phyloP scores from a whole-genome alignment of 2,888 invertebrate genomes.

The Cinara cedri region DNA sequence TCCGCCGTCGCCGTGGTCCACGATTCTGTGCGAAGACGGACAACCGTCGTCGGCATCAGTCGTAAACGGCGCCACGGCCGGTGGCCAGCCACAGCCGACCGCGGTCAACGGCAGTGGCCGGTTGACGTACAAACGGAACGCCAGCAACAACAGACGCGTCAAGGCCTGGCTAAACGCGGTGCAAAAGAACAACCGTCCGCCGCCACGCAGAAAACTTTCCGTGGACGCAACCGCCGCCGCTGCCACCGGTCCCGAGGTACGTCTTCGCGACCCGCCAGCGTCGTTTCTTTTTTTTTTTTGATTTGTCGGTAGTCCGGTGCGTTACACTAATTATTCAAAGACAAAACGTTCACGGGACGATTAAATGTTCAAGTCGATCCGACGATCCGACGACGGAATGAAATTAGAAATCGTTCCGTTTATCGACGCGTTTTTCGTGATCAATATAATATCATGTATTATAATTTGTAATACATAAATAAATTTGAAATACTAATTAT shows the following conservation, averaged over 20 bases:
- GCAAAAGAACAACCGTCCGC: conserved; percentile 51
- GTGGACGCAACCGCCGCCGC: neutral
- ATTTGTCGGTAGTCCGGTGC: too few species aligned
- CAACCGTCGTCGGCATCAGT: neutral
- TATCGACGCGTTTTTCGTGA: too few species aligned
- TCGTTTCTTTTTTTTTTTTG: neutral
- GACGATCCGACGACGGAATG: too few species aligned
- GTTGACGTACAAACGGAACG: conserved; percentile 51
- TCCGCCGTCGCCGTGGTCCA: conserved; percentile 52
- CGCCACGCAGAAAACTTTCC: conserved; percentile 41
- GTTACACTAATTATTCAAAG: too few species aligned
- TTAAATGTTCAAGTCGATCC: too few species aligned
- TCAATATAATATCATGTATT: too few species aligned
- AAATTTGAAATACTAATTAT: too few species aligned
- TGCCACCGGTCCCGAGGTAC: conserved; percentile 38
- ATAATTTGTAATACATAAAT: too few species aligned
- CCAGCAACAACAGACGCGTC: conserved; percentile 50
- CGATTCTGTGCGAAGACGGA: conserved; percentile 40
- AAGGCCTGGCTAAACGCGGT: conserved; percentile 53
- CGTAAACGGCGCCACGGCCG: neutral
- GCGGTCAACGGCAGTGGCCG: conserved; percentile 26
- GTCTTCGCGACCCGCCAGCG: neutral
- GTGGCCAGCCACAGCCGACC: neutral
- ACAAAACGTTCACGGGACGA: too few species aligned
- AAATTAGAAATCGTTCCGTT: too few species aligned